Conservation (phyloP, 2,113 vertebrate species). For the Urocolius indicus region DNA sequence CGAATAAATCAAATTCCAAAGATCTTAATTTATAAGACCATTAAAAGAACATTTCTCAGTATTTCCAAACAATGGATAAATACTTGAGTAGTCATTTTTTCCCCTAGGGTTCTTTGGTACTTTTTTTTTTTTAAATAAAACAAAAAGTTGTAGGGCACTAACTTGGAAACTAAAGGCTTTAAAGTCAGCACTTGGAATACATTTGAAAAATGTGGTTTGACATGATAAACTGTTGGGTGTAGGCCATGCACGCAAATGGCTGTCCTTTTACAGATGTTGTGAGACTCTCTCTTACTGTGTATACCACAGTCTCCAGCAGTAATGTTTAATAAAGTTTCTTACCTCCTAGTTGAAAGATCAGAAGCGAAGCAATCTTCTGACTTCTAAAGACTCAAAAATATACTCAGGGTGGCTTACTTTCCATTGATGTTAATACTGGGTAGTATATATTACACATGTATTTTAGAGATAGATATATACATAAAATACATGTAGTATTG, state of each 20-base stretch:
- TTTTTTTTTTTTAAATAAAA: conserved; percentile 3
- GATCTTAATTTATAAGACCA: conserved; percentile 47
- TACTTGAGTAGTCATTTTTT: conserved; percentile 1
- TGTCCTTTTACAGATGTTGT: conserved; percentile 9
- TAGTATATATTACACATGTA: neutral
- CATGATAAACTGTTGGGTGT: conserved; percentile 17
- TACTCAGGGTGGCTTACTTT: neutral
- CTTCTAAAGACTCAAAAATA: neutral
- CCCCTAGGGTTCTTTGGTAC: neutral
- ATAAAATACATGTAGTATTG: neutral
- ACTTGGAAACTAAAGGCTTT: conserved; percentile 43
- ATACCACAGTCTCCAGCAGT: conserved; percentile 4
- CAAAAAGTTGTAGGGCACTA: neutral
- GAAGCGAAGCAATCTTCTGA: neutral
- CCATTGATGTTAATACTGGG: neutral
- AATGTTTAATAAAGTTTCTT: conserved; percentile 39
- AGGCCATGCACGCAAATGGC: neutral
- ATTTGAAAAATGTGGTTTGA: conserved; percentile 61
- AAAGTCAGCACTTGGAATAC: conserved; percentile 29
- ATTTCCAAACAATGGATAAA: conserved; percentile 41
- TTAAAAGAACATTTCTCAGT: conserved; percentile 40
- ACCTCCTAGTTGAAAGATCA: neutral
- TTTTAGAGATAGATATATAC: neutral
- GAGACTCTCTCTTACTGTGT: neutral
- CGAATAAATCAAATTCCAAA: conserved; percentile 24